A percentile compares a stretch with the other conserved stretches of the same genome.
phyloP scores from a whole-genome alignment of 2,797 vertebrate genomes.

The Coranthus polyacanthus region DNA sequence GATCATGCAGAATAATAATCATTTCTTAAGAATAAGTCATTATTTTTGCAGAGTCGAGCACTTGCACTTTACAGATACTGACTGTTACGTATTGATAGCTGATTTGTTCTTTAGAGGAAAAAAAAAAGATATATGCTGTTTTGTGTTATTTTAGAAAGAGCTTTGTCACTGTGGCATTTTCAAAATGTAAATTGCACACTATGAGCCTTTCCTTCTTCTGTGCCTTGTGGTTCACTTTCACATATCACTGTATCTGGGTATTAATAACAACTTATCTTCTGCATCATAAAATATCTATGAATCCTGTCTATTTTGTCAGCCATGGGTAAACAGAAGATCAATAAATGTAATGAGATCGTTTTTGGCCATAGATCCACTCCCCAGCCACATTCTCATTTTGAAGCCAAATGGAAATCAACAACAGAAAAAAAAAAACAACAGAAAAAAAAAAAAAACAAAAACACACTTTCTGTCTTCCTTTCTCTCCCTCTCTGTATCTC shows the following conservation, averaged over 20 bases:
- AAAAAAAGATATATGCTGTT: not conserved
- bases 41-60: no score
- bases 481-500: conserved; percentile 15
- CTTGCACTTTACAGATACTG: no score
- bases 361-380: conserved; percentile 77
- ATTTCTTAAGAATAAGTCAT: no score
- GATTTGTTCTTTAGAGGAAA: no score
- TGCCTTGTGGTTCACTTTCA: conserved; percentile 39
- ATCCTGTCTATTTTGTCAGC: conserved; percentile 85
- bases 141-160: not conserved
- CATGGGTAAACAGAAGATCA: conserved; percentile 81
- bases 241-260: conserved; percentile 53
- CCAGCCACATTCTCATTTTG: conserved; percentile 57
- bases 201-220: conserved; percentile 7
- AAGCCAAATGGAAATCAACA: conserved; percentile 60
- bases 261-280: conserved; percentile 76
- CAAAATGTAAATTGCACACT: conserved; percentile 1
- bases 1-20: no score
- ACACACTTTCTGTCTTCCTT: not conserved
- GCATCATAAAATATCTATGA: conserved; percentile 83
- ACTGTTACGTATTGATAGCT: no score
- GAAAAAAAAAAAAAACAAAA: no score
- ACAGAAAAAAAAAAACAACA: not conserved
- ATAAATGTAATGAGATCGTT: conserved; percentile 78
- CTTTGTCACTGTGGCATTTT: conserved; percentile 11